Base-by-base conservation (phyloP, 2,113 vertebrate species). In the Strigops habroptila region DNA sequence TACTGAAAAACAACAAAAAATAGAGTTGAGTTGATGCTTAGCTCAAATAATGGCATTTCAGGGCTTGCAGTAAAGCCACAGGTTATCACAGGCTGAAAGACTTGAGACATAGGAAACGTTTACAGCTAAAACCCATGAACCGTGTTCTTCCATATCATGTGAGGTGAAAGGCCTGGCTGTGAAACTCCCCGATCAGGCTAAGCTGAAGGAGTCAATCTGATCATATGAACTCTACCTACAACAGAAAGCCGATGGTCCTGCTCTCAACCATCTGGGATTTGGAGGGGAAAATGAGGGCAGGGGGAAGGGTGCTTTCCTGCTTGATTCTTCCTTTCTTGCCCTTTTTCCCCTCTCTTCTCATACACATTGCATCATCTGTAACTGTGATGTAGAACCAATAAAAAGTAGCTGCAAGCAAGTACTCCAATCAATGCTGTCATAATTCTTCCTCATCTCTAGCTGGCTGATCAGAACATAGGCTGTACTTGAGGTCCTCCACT, bases 291-390 rank as follows among this genome's bases (percentile, higher is more conserved):
- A 60, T 18, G 3, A 74, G 6, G 31, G 39, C 6, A 12, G 12
- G 6, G 4, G 2, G 4, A 24, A 30, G 3, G 11, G 1, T 8
- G 1, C 0, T 60, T 49, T 74, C 15, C 3, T 71, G 8, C 44
- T 82, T 7, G 2, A 0, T 48, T 87, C 7, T 41, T 67, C 6
- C 9, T 73, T 79, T 37, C 55, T 35, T 51, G 12, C 4, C 74
- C 30, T 75, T 57, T 75, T 35, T 6, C 21, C 31, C 4, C 10
- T 21, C 46, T 75, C 82, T 49, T 82, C 21, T 84, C n/a, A 68
- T 73, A 6, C 2, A 24, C 3, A 5, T 35, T 1, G 0, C 3
- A 48, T 25, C 52, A 81, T 67, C 75, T 67, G 25, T 39, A 82
- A 68, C 14, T 68, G 19, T 57, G 35, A 13, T 78, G 15, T 28